Evolutionary conservation across 2,888 invertebrate genomes (phyloP), one percentile per base, ranked within the genome.

Genomic region (Trilocha varians): DNA sequence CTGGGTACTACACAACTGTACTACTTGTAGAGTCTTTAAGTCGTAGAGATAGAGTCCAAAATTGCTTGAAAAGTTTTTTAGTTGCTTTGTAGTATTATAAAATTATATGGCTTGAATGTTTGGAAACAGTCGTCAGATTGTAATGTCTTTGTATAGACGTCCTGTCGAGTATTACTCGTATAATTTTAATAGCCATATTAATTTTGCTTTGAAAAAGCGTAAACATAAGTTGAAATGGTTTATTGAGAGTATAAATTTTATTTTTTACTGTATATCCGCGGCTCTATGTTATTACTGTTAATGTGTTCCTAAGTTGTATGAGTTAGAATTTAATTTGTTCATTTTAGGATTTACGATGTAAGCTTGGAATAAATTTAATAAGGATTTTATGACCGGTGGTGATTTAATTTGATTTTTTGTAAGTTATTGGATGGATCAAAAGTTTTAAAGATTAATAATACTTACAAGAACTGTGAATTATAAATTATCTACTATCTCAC

Each of bases 141-240:
- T 72, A 62, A 71, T 68, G 59, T 65, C 69, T 71, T 78, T 72
- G 69, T 72, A 57, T 59, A 55, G 57, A 63, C 64, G 61, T 62
- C 64, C 67, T 62, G 66, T 65, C 52, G 68, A 48, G 68, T 58
- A 52, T 62, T 55, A 63, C 62, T 70, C 67, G 59, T 73, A 72
- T 76, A 75, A 70, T 70, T 73, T 76, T 79, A 76, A 76, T 74
- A 57, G 62, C 66, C 70, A 70, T 76, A 79, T 80, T 79, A 76
- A 71, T 65, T 71, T 62, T 59, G 62, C 59, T 65, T 70, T 67
- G 67, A 59, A 60, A 71, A 74, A 70, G 71, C 70, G 72, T 78
- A 74, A 76, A 76, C 68, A 63, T 55, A 61, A 61, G 59, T 64
- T 65, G 40, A 65, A 66, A 69, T 63, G 62, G 62, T 74, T 76